Evolutionary conservation across 64 coral and sea anemone genomes (phyloP).

Genomic region (Trachythela sp.): DNA sequence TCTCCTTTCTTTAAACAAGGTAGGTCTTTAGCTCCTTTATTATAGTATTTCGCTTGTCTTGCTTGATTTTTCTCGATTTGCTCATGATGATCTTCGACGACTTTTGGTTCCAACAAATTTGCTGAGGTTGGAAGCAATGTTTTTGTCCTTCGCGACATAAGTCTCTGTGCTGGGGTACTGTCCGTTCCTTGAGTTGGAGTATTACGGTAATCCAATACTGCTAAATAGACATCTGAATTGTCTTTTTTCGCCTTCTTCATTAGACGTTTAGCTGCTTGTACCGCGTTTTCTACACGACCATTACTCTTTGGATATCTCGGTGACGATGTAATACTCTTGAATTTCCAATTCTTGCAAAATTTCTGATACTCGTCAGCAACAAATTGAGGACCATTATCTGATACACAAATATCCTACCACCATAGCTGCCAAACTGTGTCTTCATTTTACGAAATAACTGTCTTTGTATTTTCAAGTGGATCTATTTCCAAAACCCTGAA

Average conservation of each 20-base stretch:
- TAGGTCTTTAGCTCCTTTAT: constrained; percentile 44
- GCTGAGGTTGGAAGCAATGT: constrained; percentile 47
- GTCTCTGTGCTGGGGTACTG: constrained; percentile 37
- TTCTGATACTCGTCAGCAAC: constrained; percentile 7
- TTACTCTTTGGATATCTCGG: constrained; percentile 3
- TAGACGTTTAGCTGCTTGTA: constrained; percentile 26
- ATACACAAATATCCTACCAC: too few relatives aligned
- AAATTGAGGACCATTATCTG: constrained; percentile 26
- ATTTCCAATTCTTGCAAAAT: constrained; percentile 5
- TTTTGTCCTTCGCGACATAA: constrained; percentile 44
- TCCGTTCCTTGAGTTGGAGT: constrained; percentile 35
- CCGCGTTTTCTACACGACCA: background rate
- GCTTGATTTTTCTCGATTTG: constrained; percentile 20
- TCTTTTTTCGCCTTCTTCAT: constrained; percentile 34
- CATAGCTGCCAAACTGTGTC: too few relatives aligned
- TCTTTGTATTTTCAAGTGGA: too few relatives aligned
- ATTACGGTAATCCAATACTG: constrained; percentile 39
- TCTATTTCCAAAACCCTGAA: too few relatives aligned
- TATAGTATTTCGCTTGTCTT: constrained; percentile 48
- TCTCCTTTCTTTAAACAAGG: constrained; percentile 2
- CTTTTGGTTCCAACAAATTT: constrained; percentile 40
- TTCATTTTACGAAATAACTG: too few relatives aligned
- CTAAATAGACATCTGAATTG: background rate
- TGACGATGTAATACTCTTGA: background rate
- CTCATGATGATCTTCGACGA: background rate